Percentiles rank a stretch among this genome's conserved stretches.
phyloP scores from a whole-genome alignment of 1,140 invertebrate genomes.

The Zaprionus kolodkinae region DNA sequence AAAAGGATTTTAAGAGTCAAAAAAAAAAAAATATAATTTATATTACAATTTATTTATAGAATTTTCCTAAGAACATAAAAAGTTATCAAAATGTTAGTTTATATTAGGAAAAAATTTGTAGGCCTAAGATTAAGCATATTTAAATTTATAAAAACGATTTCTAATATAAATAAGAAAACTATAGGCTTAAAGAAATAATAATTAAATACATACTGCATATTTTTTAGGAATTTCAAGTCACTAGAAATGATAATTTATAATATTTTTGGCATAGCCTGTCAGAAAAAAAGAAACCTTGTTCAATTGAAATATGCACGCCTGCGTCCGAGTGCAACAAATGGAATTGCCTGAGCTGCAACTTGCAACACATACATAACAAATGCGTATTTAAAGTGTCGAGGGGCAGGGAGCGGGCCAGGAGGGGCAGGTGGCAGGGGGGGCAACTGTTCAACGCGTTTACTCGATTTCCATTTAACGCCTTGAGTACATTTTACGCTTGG shows the following conservation, averaged over 20 bases:
- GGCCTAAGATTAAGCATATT: too few species aligned
- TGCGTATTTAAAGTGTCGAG: conserved; percentile 79
- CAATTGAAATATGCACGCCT: conserved; percentile 71
- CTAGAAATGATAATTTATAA: background rate
- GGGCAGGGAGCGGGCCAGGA: conserved; percentile 27
- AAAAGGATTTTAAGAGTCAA: too few species aligned
- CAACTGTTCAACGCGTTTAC: conserved; percentile 30
- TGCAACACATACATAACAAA: conserved; percentile 75
- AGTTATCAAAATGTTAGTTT: too few species aligned
- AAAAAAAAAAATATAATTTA: too few species aligned
- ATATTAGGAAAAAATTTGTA: too few species aligned
- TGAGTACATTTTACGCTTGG: conserved; percentile 53
- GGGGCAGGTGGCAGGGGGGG: background rate
- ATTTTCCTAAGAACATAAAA: too few species aligned
- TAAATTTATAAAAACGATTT: too few species aligned
- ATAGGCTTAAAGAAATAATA: too few species aligned
- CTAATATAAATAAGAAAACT: too few species aligned
- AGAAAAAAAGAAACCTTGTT: conserved; percentile 10
- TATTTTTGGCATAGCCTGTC: background rate
- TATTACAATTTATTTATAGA: too few species aligned
- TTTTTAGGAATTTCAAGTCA: background rate
- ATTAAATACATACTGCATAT: too few species aligned
- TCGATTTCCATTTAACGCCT: conserved; percentile 78
- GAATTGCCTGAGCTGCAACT: conserved; percentile 41
- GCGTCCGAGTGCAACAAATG: conserved; percentile 41